These are phyloP conservation scores for Meda fulgida DNA, from an alignment of 2,797 vertebrate genomes.

Conservation along the genomic window DNA sequence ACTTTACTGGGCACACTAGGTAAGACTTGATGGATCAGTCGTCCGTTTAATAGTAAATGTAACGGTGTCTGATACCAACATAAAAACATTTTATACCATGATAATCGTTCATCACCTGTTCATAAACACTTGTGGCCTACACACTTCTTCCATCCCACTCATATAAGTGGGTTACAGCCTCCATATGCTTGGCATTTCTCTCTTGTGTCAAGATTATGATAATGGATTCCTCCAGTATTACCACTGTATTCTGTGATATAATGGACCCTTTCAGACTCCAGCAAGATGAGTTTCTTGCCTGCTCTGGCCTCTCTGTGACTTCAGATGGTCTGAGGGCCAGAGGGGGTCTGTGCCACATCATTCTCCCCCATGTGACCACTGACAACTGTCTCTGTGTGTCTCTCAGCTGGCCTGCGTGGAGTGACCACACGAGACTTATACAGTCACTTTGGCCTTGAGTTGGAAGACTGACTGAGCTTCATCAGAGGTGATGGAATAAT, in stretches of 20 bases:
- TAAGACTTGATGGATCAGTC: conserved; percentile 69
- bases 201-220: conserved; percentile 50
- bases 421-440: conserved; percentile 92
- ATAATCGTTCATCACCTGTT: not conserved
- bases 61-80: not conserved
- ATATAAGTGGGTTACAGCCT: conserved; percentile 32
- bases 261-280: conserved; percentile 41
- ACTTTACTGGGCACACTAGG: conserved; percentile 90
- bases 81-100: not conserved
- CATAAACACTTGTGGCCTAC: conserved; percentile 22
- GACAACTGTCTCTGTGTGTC: conserved; percentile 65
- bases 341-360: conserved; percentile 30
- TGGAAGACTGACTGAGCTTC: conserved; percentile 81
- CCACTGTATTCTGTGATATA: conserved; percentile 44
- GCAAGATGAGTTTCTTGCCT: conserved; percentile 21
- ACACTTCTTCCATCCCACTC: conserved; percentile 16
- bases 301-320: conserved; percentile 28
- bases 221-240: conserved; percentile 38
- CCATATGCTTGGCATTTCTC: conserved; percentile 22
- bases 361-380: conserved; percentile 36
- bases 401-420: conserved; percentile 84
- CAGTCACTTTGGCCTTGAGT: conserved; percentile 85
- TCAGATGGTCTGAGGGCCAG: conserved; percentile 43
- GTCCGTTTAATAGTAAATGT: not conserved
- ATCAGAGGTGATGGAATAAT: not conserved